These are phyloP conservation scores for Platysternon megacephalum DNA, from an alignment of 2,113 vertebrate species.

Conservation along the genomic window DNA sequence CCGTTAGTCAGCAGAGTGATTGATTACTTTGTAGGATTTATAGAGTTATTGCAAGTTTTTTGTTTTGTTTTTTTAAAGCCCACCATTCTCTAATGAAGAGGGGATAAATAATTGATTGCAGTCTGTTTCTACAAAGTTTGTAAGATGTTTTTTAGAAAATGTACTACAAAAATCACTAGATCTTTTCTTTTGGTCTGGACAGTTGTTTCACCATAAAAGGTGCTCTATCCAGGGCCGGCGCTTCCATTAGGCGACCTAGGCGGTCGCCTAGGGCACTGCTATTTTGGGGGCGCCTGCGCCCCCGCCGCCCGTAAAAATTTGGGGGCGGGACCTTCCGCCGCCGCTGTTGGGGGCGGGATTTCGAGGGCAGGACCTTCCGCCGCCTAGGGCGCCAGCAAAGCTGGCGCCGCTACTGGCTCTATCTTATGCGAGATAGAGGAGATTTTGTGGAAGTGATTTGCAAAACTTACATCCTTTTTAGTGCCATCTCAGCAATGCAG, in stretches of 20 bases:
- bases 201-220: not conserved
- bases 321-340: too few relatives aligned
- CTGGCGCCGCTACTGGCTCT: too few relatives aligned
- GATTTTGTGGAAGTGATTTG: not conserved
- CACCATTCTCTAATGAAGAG: not conserved
- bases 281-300: too few relatives aligned
- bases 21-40: not conserved
- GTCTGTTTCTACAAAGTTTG: not conserved
- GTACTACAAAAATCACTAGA: not conserved
- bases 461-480: not conserved
- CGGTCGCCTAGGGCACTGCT: too few relatives aligned
- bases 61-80: not conserved
- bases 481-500: not conserved
- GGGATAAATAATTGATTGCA: not conserved
- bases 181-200: not conserved
- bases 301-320: too few relatives aligned
- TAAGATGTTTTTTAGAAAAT: not conserved
- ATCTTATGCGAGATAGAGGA: not conserved
- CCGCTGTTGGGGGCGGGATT: too few relatives aligned
- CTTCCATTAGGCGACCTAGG: too few relatives aligned
- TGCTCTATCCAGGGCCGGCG: too few relatives aligned
- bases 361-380: too few relatives aligned
- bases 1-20: not conserved
- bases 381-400: too few relatives aligned
- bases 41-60: not conserved